Base-by-base conservation (phyloP, 2,888 invertebrate species). In the Lithophane ornitopus region DNA sequence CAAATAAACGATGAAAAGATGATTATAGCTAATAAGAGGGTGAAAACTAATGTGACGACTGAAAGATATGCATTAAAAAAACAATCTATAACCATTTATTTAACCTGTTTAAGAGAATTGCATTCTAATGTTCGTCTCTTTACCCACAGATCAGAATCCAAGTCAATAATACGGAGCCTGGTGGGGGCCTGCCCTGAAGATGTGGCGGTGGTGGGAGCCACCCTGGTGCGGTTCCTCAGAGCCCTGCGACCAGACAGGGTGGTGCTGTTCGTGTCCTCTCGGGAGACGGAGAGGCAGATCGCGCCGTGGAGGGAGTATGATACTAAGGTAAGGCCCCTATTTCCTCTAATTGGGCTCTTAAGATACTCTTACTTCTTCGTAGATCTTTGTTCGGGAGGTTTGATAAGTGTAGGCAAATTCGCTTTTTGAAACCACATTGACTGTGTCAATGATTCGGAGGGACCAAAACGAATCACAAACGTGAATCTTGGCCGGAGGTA, bases 161-260 rank as follows among this genome's bases (percentile, higher is more conserved):
- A 97, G 88, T 98, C 98, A 87, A 98, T 99, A 86, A 97, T 99
- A 65, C 97, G 98, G 80, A 97, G 97, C 12, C 90, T 94, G 8
- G 98, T 98, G 4, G 98, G 98, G 80, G 98, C 98, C 0, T 97
- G 98, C 67, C 97, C 98, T 77, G 98, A 98, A 86, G 98, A 98
- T 93, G 98, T 97, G 41, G 97, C 98, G 11, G 97, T 98, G 74
- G 97, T 98, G 88, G 97, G 97, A 2, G 98, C 97, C 12, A 98
- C 98, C 16, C 96, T 99, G 80, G 97, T 98, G 88, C 97, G 98
- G 91, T 97, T 99, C 85, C 97, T 98, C 70, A 97, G 98, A 86
- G 98, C 98, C 34, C 94, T 98, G 85, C 96, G 97, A 86, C 97
- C 98, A 0, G 94, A 96, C 72, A 96, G 96, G 70, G 97, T 97